A percentile compares a stretch with the other conserved stretches of the same genome.
phyloP scores from a whole-genome alignment of 2,113 vertebrate genomes.

The Corydoras sp. region DNA sequence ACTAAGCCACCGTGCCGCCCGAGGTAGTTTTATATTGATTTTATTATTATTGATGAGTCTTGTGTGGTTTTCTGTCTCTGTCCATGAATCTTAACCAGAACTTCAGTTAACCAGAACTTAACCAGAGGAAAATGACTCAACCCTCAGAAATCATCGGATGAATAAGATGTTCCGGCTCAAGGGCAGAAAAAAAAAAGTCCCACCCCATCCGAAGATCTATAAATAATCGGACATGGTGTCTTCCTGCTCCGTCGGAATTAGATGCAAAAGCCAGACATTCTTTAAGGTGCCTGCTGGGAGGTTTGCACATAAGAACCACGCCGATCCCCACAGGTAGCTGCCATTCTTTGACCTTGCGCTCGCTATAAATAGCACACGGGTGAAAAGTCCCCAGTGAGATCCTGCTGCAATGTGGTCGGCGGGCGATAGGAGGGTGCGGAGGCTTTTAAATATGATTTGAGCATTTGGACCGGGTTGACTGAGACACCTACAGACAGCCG shows the following conservation, averaged over 20 bases:
- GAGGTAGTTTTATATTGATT: too few species aligned
- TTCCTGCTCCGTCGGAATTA: slow-evolving; percentile 10
- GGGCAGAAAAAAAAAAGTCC: slow-evolving; percentile 18
- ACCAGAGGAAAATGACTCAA: background rate
- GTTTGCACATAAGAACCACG: slow-evolving; percentile 23
- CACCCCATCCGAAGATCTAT: slow-evolving; percentile 21
- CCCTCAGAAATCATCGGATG: slow-evolving; percentile 7
- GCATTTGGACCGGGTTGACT: slow-evolving; percentile 27
- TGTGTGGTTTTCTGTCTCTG: background rate
- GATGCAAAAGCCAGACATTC: slow-evolving; percentile 19
- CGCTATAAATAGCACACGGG: slow-evolving; percentile 44
- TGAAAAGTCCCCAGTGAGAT: slow-evolving; percentile 39
- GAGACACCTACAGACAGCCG: slow-evolving; percentile 21
- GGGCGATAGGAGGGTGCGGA: slow-evolving; percentile 31
- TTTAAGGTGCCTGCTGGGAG: slow-evolving; percentile 22
- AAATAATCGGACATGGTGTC: background rate
- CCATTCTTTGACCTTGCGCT: slow-evolving; percentile 39
- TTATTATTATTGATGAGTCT: too few species aligned
- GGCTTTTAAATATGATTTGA: slow-evolving; percentile 37
- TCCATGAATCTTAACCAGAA: slow-evolving; percentile 20
- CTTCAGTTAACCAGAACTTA: slow-evolving; percentile 9
- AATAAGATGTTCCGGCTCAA: slow-evolving; percentile 3
- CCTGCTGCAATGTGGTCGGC: slow-evolving; percentile 33
- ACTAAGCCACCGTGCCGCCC: too few species aligned
- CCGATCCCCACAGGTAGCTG: slow-evolving; percentile 36